Conservation (phyloP, 1,140 invertebrate genomes). For the Listronotus bonariensis region DNA sequence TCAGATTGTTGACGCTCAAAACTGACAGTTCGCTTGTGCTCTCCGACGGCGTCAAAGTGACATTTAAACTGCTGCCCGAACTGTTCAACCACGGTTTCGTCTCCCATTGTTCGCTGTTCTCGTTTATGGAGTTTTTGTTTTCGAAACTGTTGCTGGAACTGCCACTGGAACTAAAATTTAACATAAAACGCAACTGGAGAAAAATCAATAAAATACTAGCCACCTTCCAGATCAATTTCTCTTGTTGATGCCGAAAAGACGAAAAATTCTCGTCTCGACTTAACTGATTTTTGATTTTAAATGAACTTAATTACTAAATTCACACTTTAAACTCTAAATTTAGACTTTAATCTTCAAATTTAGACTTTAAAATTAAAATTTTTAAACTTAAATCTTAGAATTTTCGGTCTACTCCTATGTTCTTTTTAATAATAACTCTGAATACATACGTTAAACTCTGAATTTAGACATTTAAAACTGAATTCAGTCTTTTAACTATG, state of each 20-base stretch:
- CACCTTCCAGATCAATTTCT: too few relatives aligned
- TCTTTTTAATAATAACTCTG: too few relatives aligned
- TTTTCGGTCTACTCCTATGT: too few relatives aligned
- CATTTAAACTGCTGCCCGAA: conserved; percentile 49
- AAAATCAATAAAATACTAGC: background rate
- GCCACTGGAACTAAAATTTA: conserved; percentile 47
- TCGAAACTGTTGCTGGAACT: conserved; percentile 52
- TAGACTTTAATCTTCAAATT: too few relatives aligned
- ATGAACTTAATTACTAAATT: background rate
- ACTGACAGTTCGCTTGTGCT: conserved; percentile 50
- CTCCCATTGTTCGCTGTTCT: conserved; percentile 49
- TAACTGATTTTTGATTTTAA: background rate
- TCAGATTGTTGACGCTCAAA: conserved; percentile 44
- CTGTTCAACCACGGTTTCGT: conserved; percentile 51
- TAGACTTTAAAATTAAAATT: too few relatives aligned
- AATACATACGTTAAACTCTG: too few relatives aligned
- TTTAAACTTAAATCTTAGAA: too few relatives aligned
- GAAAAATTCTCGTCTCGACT: too few relatives aligned
- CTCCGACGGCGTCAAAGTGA: conserved; percentile 50
- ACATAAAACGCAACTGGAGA: background rate
- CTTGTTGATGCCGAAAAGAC: too few relatives aligned
- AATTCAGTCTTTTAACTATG: too few relatives aligned
- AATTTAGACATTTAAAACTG: too few relatives aligned
- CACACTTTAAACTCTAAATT: too few relatives aligned
- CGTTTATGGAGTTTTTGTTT: conserved; percentile 42